These are phyloP conservation scores for Leucania comma DNA, from an alignment of 2,888 invertebrate species.

Conservation along the genomic window DNA sequence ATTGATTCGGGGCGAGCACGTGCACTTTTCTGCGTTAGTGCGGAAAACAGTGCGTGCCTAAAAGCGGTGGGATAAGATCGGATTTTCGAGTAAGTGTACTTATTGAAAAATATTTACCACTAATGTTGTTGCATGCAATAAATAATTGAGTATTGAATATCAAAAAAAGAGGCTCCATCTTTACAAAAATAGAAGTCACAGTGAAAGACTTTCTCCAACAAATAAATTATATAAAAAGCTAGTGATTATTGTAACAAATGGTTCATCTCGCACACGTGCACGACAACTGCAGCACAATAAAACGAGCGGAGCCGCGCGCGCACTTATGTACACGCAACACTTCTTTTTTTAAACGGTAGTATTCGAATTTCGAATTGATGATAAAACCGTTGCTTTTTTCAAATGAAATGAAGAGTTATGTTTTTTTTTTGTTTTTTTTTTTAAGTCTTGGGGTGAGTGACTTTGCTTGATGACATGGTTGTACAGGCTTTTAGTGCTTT, in stretches of 20 bases:
- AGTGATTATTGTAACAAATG: conserved; percentile 64
- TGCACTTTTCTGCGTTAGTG: too few species aligned
- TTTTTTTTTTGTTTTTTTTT: conserved; percentile 24
- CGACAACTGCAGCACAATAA: conserved; percentile 76
- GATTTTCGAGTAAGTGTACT: too few species aligned
- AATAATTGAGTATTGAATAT: too few species aligned
- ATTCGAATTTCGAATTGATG: conserved; percentile 64
- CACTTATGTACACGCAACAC: conserved; percentile 56
- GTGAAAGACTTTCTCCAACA: conserved; percentile 57
- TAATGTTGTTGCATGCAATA: too few species aligned
- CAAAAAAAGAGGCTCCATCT: not conserved
- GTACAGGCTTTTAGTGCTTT: not conserved
- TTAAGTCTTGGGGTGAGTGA: conserved; percentile 37
- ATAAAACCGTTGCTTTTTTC: conserved; percentile 65
- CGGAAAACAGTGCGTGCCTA: too few species aligned
- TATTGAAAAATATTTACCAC: too few species aligned
- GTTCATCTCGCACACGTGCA: conserved; percentile 74
- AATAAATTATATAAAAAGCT: conserved; percentile 61
- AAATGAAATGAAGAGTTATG: conserved; percentile 41
- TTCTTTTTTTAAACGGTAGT: conserved; percentile 70
- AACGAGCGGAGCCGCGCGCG: conserved; percentile 65
- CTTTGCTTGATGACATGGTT: conserved; percentile 40
- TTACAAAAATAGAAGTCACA: conserved; percentile 27
- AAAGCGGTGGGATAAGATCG: too few species aligned
- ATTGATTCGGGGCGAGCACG: too few species aligned